Evolutionary conservation across 1,140 invertebrate genomes (phyloP), one percentile per base, ranked within the genome.

Genomic region (Phocides pigmalion): DNA sequence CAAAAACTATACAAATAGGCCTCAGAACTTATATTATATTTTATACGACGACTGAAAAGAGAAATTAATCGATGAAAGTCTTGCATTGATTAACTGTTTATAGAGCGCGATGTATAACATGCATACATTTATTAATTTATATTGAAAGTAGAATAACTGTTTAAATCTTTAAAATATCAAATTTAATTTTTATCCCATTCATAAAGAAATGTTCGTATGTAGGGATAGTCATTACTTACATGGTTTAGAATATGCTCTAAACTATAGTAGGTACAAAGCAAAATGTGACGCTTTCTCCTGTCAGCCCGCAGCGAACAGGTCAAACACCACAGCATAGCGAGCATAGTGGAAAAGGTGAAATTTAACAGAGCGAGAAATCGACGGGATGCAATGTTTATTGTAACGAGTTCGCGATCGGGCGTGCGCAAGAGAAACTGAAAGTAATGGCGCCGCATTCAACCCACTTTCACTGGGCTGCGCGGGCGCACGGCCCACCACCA

Each of bases 331-430:
- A 64, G 68, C 73, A 85, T 87, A 84, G 74, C 76, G 85, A 85
- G 74, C 78, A 75, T 70, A 84, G 82, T 90, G 81, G 86, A 86
- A 86, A 90, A 89, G 86, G 86, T 88, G 85, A 89, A 90, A 90
- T 84, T 90, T 87, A 88, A 79, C 84, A 76, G 80, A 85, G 86
- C 88, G 86, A 90, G 88, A 90, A 90, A 90, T 90, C 87, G 84
- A 79, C 83, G 85, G 86, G 85, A 88, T 88, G 86, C 80, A 83
- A 87, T 87, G 84, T 87, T 88, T 90, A 89, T 89, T 89, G 88
- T 90, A 89, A 85, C 86, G 81, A 88, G 81, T 81, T 74, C 79
- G 74, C 78, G 75, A 72, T 74, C 78, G 76, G 73, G 82, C 84
- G 81, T 80, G 84, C 80, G 81, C 81, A 79, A 90, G 84, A 87